Percentiles rank a stretch among this genome's conserved stretches.
These are phyloP conservation scores for Dipodomys ordii DNA, from an alignment of 2,113 vertebrate genomes.

Conservation along the genomic window DNA sequence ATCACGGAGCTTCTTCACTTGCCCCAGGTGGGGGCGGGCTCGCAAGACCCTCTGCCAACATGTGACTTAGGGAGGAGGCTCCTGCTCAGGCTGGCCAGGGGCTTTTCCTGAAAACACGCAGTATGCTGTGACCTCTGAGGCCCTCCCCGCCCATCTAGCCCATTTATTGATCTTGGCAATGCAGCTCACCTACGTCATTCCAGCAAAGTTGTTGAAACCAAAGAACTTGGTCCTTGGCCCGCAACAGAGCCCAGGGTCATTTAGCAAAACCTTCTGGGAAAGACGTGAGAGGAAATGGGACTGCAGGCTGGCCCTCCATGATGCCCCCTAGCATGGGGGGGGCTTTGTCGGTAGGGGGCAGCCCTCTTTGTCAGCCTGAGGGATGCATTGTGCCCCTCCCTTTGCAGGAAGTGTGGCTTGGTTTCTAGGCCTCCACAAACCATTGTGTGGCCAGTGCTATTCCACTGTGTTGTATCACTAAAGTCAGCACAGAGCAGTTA, in stretches of 20 bases:
- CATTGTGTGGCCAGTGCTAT: background rate
- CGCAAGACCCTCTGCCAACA: background rate
- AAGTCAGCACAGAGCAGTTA: background rate
- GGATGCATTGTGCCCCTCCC: fast-evolving
- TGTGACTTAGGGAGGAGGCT: background rate
- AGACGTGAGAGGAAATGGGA: background rate
- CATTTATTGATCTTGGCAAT: conserved; percentile 60
- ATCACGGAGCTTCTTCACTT: background rate
- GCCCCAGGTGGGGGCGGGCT: background rate
- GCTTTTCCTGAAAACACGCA: background rate
- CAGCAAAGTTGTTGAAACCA: conserved; percentile 38
- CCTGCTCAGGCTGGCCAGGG: background rate
- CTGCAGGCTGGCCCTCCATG: background rate
- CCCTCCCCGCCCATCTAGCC: background rate
- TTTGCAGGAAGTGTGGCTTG: background rate
- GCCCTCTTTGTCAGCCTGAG: background rate
- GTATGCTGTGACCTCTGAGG: background rate
- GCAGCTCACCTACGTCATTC: background rate
- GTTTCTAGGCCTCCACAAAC: background rate
- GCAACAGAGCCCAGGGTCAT: background rate
- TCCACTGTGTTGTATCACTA: background rate
- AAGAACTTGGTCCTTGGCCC: conserved; percentile 52
- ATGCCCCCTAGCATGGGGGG: background rate
- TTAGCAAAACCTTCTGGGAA: background rate
- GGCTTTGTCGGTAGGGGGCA: background rate